phyloP scores from a whole-genome alignment of 2,113 vertebrate species.

The Atlantisia rogersi region DNA sequence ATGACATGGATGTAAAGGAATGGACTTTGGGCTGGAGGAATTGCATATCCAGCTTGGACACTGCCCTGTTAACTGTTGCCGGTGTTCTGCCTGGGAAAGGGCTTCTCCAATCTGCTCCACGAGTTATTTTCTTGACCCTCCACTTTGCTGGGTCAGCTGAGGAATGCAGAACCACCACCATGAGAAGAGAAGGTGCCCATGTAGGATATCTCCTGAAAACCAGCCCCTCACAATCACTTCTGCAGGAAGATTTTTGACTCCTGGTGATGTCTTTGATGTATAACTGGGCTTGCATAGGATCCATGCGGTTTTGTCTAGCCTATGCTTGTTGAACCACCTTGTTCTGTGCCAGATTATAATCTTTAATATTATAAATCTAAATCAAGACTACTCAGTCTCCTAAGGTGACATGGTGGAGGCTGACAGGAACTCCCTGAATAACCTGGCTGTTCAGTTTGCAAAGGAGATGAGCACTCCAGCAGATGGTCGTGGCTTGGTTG shows the following conservation, averaged over 20 bases:
- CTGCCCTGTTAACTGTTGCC: not conserved
- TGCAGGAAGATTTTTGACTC: not conserved
- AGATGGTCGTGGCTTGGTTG: not conserved
- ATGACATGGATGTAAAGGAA: not conserved
- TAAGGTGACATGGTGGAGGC: not conserved
- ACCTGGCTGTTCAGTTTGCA: constrained; percentile 21
- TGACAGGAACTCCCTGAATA: constrained; percentile 14
- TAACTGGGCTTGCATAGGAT: not conserved
- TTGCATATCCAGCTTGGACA: accelerated
- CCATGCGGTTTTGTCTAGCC: not conserved
- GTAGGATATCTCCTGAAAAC: not conserved
- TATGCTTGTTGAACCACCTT: not conserved
- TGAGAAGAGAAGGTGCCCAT: not conserved
- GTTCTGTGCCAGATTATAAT: not conserved
- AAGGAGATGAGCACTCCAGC: not conserved
- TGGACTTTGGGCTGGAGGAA: not conserved
- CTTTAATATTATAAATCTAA: not conserved
- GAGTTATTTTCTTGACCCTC: not conserved
- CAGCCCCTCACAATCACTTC: not conserved
- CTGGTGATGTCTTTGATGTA: not conserved
- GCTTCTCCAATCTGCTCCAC: not conserved
- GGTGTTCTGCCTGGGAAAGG: not conserved
- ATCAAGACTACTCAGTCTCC: not conserved
- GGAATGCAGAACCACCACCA: not conserved
- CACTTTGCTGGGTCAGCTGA: not conserved